Conservation (phyloP, 2,888 invertebrate species). For the Beris morrisii region DNA sequence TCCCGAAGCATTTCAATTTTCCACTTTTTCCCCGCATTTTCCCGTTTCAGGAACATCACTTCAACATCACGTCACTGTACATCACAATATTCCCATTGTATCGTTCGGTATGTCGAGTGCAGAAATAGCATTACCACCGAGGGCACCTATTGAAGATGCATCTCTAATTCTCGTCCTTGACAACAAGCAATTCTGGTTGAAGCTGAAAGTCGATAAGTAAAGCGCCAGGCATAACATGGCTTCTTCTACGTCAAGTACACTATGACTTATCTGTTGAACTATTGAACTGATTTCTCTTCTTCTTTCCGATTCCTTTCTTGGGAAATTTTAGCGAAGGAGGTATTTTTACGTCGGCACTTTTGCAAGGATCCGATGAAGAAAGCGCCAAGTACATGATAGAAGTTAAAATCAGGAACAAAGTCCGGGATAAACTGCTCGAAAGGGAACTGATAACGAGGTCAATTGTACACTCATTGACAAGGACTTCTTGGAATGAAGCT, state of each 20-base stretch:
- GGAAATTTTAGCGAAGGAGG: constrained; percentile 39
- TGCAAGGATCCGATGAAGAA: constrained; percentile 46
- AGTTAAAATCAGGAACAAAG: constrained; percentile 46
- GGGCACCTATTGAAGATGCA: constrained; percentile 44
- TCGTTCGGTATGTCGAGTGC: constrained; percentile 43
- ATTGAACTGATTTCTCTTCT: constrained; percentile 28
- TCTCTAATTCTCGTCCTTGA: constrained; percentile 43
- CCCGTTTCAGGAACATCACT: constrained; percentile 40
- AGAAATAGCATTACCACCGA: constrained; percentile 45
- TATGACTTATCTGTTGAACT: constrained; percentile 28
- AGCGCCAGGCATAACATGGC: constrained; percentile 14
- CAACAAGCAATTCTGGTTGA: constrained; percentile 44
- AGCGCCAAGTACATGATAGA: constrained; percentile 48
- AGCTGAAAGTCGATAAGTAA: constrained; percentile 44
- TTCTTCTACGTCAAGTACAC: constrained; percentile 23
- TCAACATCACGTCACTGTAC: constrained; percentile 44
- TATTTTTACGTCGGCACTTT: constrained; percentile 44
- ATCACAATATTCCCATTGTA: constrained; percentile 44
- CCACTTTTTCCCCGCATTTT: too few relatives aligned
- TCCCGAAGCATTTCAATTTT: neutral
- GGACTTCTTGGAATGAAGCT: constrained; percentile 41
- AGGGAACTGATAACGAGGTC: constrained; percentile 45
- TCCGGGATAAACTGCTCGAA: constrained; percentile 41
- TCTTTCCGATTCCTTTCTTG: constrained; percentile 18
- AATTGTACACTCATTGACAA: constrained; percentile 45